These are phyloP conservation scores for Chrysolina americana DNA, from an alignment of 2,888 invertebrate species.

Conservation along the genomic window DNA sequence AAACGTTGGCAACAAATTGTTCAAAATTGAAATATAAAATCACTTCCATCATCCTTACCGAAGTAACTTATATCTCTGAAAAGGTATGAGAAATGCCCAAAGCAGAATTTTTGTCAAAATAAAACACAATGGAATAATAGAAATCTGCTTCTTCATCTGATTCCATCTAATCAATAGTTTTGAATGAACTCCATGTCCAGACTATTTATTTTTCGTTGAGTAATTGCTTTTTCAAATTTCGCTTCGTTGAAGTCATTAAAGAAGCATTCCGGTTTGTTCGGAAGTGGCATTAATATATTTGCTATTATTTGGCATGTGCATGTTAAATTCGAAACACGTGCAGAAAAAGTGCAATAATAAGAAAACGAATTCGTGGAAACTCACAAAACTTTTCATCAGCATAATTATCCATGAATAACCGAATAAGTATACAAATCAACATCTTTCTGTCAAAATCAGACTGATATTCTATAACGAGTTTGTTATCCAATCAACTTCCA, in stretches of 20 bases:
- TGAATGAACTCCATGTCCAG: not conserved
- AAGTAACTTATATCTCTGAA: too few relatives aligned
- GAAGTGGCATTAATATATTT: not conserved
- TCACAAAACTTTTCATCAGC: too few relatives aligned
- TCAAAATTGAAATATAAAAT: too few relatives aligned
- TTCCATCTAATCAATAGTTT: not conserved
- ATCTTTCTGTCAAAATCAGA: not conserved
- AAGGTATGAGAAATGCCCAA: too few relatives aligned
- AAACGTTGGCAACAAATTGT: too few relatives aligned
- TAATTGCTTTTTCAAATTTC: not conserved
- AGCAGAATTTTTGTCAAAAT: too few relatives aligned
- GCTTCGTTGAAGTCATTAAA: not conserved
- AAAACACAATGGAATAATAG: too few relatives aligned
- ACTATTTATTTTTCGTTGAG: not conserved
- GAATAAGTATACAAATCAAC: not conserved
- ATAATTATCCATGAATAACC: not conserved
- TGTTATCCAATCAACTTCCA: conserved; percentile 5
- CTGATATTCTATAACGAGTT: not conserved
- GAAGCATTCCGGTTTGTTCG: not conserved
- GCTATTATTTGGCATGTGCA: too few relatives aligned
- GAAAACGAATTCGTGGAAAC: not conserved
- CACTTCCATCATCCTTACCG: too few relatives aligned
- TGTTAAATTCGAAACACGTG: not conserved
- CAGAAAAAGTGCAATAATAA: not conserved
- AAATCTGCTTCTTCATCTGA: not conserved